Evolutionary conservation across 2,113 vertebrate genomes (phyloP).

Genomic region (Chiloscyllium plagiosum): DNA sequence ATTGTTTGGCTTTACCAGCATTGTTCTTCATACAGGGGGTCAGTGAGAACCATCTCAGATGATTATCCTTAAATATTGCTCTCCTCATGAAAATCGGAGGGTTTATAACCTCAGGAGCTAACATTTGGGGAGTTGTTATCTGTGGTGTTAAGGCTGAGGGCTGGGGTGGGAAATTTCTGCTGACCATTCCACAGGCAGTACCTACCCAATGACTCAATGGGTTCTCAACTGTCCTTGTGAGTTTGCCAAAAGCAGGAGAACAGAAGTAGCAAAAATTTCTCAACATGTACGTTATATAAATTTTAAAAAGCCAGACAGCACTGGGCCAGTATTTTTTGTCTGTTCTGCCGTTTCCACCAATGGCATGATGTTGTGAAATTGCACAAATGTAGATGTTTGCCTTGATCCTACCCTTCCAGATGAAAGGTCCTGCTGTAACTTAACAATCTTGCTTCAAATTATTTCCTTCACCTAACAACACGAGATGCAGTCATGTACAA

Average conservation of each 20-base stretch:
- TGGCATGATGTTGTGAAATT: background rate
- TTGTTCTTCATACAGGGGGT: background rate
- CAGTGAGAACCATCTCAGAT: background rate
- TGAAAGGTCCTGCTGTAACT: background rate
- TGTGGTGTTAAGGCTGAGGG: background rate
- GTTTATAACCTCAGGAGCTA: background rate
- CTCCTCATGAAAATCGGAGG: background rate
- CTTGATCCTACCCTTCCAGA: background rate
- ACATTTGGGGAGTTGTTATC: background rate
- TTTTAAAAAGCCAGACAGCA: background rate
- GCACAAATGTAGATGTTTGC: background rate
- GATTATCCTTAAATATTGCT: background rate
- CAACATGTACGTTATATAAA: background rate
- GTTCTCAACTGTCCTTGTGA: background rate
- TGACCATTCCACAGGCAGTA: background rate
- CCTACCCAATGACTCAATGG: background rate
- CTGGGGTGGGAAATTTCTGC: background rate
- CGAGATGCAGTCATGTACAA: too few relatives aligned
- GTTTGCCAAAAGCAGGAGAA: background rate
- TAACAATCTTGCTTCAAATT: background rate
- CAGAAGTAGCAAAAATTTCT: background rate
- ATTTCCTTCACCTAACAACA: too few relatives aligned
- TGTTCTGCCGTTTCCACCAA: background rate
- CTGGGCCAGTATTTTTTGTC: too few relatives aligned
- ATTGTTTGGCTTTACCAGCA: background rate